A percentile compares a stretch with the other conserved stretches of the same genome.
phyloP scores from a whole-genome alignment of 2,113 vertebrate species.

The Catagonus wagneri region DNA sequence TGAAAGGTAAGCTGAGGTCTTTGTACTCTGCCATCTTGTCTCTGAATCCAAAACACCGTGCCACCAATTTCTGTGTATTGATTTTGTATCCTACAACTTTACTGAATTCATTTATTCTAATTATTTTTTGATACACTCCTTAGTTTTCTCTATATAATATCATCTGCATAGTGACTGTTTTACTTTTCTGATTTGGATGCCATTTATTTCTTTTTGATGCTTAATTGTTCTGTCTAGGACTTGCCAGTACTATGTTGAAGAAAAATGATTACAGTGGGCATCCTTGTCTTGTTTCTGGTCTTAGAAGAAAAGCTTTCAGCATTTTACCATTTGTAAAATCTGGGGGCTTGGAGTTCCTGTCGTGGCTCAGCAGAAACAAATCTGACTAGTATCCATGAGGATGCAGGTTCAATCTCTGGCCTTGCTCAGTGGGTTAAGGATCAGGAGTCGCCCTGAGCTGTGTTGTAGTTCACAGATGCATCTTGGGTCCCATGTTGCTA shows the following conservation, averaged over 20 bases:
- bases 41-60: too few species aligned
- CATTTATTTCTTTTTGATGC: neutral
- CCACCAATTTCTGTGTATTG: too few species aligned
- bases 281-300: neutral
- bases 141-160: neutral
- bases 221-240: neutral
- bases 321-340: neutral
- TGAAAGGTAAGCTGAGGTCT: too few species aligned
- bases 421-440: too few species aligned
- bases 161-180: neutral
- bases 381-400: too few species aligned
- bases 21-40: too few species aligned
- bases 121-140: neutral
- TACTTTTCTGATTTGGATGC: neutral
- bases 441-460: too few species aligned
- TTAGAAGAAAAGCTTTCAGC: neutral
- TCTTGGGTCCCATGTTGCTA: too few species aligned
- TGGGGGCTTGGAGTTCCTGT: too few species aligned
- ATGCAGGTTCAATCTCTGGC: too few species aligned
- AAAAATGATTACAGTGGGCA: neutral
- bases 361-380: too few species aligned
- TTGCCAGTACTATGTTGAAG: neutral
- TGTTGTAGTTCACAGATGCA: too few species aligned
- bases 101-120: neutral
- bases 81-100: neutral